Base-by-base conservation (phyloP, 53 echinoderm and acorn worm genomes). In the Hippasteria phrygiana region DNA sequence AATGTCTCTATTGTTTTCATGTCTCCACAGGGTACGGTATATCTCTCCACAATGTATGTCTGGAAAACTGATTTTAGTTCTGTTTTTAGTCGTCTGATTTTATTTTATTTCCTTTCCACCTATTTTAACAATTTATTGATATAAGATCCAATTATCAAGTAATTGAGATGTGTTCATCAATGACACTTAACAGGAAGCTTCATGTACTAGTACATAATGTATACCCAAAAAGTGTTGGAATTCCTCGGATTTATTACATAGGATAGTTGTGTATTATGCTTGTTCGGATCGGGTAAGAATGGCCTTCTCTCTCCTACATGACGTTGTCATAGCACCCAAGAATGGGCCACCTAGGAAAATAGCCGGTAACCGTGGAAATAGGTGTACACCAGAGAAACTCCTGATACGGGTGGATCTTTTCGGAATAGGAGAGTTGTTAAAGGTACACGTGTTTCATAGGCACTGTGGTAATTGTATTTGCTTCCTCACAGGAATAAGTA, bases 261-360 rank as follows among this genome's bases (percentile, higher is more conserved):
- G 26, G 59, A 59, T 59, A 59, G 26, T 59, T 59, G 59, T 2
- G 26, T 3, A 26, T 22, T 24, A 26, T 59, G 59, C 26, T 8
- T 24, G 38, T 34, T 22, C 20, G n/a, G 12, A 50, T n/a, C n/a
- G n/a, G n/a, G n/a, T n/a, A n/a, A 85, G 22, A 47, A 85, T 85
- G 85, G 85, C 85, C 16, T 85, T 42, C 51, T 85, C 85, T 16
- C 50, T 85, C 18, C 85, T 85, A 46, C 85, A 85, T 71, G 85
- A 85, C 51, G 85, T 85, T 18, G 54, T 85, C 35, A 12, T 85
- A 50, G 71, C 71, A 0, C 85, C 85, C 1, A 85, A 85, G 70
- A 85, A 69, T 51, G 85, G 85, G 22, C 51, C 85, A 8, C 71
- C 53, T 3, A 69, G 85, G 39, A 85, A 71, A 39, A 71, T 85